These are phyloP conservation scores for Elanoides forficatus DNA, from an alignment of 2,113 vertebrate species.

Conservation along the genomic window DNA sequence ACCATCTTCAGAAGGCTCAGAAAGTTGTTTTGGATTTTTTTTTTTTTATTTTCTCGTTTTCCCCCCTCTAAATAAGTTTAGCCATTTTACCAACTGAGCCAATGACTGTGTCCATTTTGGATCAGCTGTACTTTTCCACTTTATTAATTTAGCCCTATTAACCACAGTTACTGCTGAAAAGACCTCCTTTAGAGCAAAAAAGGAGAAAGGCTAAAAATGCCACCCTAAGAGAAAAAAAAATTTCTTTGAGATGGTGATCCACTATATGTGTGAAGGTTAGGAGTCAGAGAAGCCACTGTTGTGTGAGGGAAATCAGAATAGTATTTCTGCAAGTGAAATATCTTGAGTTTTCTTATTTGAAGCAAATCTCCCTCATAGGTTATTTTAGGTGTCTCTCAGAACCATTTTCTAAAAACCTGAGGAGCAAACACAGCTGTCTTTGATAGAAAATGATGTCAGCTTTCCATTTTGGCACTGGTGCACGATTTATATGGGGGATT, in stretches of 20 bases:
- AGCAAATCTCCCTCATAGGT: background rate
- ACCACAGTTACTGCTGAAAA: background rate
- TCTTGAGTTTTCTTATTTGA: background rate
- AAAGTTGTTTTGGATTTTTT: background rate
- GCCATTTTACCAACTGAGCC: background rate
- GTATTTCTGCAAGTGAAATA: background rate
- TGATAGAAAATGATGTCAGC: background rate
- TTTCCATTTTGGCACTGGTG: background rate
- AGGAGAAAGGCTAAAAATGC: background rate
- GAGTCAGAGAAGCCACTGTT: background rate
- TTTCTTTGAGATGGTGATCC: background rate
- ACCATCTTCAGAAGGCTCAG: background rate
- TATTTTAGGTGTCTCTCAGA: background rate
- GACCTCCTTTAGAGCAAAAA: background rate
- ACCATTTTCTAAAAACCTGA: background rate
- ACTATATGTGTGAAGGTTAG: background rate
- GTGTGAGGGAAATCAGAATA: background rate
- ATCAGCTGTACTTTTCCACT: background rate
- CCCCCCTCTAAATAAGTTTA: background rate
- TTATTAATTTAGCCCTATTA: background rate
- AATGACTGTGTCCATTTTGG: background rate
- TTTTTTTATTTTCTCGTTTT: background rate
- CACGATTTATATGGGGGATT: rapidly evolving
- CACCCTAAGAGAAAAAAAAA: background rate
- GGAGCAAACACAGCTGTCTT: background rate